Conservation (phyloP, 2,888 invertebrate species). For the Harpalus rufipes region DNA sequence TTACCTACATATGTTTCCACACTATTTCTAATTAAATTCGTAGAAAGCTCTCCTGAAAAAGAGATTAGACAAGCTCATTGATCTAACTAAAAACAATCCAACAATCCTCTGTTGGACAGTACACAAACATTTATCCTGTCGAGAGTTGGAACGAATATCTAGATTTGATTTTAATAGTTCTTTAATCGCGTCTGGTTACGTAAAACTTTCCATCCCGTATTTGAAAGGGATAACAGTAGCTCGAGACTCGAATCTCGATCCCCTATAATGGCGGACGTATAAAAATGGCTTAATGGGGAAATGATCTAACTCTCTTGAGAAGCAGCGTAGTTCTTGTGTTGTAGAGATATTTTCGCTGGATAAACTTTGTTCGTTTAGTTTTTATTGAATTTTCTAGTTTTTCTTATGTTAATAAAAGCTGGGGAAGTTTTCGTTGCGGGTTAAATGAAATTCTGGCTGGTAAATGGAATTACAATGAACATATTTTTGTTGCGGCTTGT, state of each 20-base stretch:
- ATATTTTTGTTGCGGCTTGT: slow-evolving; percentile 48
- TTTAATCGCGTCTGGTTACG: slow-evolving; percentile 53
- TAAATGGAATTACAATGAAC: slow-evolving; percentile 56
- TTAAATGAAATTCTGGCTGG: slow-evolving; percentile 61
- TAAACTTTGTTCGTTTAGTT: slow-evolving; percentile 53
- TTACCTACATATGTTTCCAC: no score
- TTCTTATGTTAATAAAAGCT: slow-evolving; percentile 53
- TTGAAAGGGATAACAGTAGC: slow-evolving; percentile 32
- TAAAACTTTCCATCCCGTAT: slow-evolving; percentile 21
- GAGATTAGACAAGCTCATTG: background rate
- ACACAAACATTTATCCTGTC: slow-evolving; percentile 28
- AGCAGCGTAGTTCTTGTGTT: slow-evolving; percentile 49
- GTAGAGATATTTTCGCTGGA: slow-evolving; percentile 46
- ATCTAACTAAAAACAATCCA: slow-evolving; percentile 2
- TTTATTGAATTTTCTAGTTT: slow-evolving; percentile 57
- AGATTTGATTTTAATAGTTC: slow-evolving; percentile 61
- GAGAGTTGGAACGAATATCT: slow-evolving; percentile 20
- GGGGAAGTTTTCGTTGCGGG: slow-evolving; percentile 38
- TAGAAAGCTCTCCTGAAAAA: background rate
- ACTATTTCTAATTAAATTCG: no score
- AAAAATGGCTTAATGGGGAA: slow-evolving; percentile 58
- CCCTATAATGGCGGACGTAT: slow-evolving; percentile 30
- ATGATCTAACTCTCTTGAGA: slow-evolving; percentile 45
- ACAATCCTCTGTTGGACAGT: slow-evolving; percentile 8
- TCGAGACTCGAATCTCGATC: slow-evolving; percentile 1